Evolutionary conservation across 2,888 invertebrate genomes (phyloP).

Genomic region (Limnephilus marmoratus): DNA sequence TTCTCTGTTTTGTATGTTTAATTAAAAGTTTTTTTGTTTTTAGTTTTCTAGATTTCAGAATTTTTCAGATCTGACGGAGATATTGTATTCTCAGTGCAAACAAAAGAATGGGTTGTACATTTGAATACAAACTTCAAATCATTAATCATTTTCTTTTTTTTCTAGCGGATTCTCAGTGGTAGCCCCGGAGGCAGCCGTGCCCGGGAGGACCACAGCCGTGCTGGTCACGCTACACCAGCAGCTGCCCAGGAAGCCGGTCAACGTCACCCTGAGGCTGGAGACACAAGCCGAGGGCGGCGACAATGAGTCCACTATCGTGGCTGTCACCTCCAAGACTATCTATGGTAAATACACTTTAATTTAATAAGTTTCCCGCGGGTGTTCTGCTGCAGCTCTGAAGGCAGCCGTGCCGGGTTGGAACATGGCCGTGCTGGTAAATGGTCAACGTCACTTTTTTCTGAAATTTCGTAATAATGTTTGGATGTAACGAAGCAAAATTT

Average conservation of each 20-base stretch:
- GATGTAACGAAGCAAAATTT: no score
- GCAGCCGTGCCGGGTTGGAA: slow-evolving; percentile 82
- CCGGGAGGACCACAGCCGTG: slow-evolving; percentile 81
- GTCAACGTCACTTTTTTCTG: slow-evolving; percentile 78
- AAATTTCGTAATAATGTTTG: no score
- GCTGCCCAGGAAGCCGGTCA: slow-evolving; percentile 72
- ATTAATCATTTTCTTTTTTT: slow-evolving; percentile 57
- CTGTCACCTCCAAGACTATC: slow-evolving; percentile 75
- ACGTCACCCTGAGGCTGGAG: slow-evolving; percentile 79
- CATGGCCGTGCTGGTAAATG: slow-evolving; percentile 80
- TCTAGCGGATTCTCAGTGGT: slow-evolving; percentile 82
- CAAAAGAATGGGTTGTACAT: no score
- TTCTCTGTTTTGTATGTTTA: no score
- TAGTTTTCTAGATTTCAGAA: no score
- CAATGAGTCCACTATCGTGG: slow-evolving; percentile 73
- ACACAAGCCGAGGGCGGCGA: slow-evolving; percentile 72
- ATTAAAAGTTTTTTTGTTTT: no score
- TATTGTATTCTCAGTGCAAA: no score
- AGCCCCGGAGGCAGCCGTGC: slow-evolving; percentile 81
- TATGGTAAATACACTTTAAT: slow-evolving; percentile 69
- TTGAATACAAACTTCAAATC: no score
- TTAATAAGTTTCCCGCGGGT: slow-evolving; percentile 74
- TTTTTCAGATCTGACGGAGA: no score
- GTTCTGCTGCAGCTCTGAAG: slow-evolving; percentile 82
- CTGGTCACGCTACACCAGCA: slow-evolving; percentile 79